Base-by-base conservation (phyloP, 1,140 invertebrate species). In the Archegozetes longisetosus region DNA sequence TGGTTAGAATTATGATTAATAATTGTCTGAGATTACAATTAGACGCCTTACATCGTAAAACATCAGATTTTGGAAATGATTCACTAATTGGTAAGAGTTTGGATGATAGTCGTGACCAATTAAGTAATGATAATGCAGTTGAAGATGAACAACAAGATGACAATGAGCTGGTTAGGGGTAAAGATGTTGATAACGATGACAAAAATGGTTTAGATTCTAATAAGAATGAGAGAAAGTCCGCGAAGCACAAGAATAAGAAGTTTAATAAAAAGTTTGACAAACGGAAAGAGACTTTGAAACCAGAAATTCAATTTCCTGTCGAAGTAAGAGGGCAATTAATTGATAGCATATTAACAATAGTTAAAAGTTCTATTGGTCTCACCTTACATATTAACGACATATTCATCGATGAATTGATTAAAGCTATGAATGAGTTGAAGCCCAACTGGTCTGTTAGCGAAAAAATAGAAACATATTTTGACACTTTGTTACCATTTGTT, bases 1-100 rank as follows among this genome's bases (percentile, higher is more conserved):
- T 64, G 23, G 28, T 52, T 26, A 28, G 63, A 17, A 24, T 54
- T 27, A 25, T 64, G 61, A 27, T 62, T 12, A 2, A 26, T 1
- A 58, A 49, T 50, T n/a, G n/a, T 50, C 28, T 58, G 12, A 12
- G 24, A 24, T 20, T 49, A 53, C 57, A 58, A 52, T 50, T 58
- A 17, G 26, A 20, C 24, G 46, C 56, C 22, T 6, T 58, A 12
- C 12, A 9, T 9, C 13, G 48, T 1, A 3, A 20, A 23, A 2
- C 40, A 48, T 9, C 13, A 17, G 17, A 47, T 12, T 57, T 57
- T 3, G 55, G 48, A 50, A 2, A 48, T 20, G 24, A 50, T 14
- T 13, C 29, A 25, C 48, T 57, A n/a, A 1, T 57, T 12, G 25
- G 17, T 52, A 17, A 55, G 13, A n/a, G n/a, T n/a, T 9, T 40